Percentiles rank a stretch among this genome's conserved stretches.
Evolutionary conservation across 2,113 vertebrate species (phyloP).

Genomic region (Ibidorhyncha struthersii): DNA sequence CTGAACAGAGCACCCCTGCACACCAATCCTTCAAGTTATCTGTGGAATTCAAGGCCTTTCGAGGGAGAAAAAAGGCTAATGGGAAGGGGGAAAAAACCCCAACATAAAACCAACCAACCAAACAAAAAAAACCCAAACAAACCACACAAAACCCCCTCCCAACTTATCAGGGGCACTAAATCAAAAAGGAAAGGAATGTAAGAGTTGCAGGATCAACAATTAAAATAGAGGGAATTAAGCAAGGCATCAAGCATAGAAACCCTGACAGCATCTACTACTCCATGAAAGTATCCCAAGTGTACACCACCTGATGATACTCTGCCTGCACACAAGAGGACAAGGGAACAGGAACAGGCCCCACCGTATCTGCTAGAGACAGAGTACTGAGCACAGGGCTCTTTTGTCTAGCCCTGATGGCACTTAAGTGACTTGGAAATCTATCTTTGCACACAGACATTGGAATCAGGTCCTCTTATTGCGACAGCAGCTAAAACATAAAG

Average conservation of each 20-base stretch:
- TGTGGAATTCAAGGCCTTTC: neutral
- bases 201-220: neutral
- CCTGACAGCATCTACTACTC: neutral
- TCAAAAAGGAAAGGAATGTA: neutral
- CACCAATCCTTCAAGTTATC: neutral
- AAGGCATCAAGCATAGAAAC: neutral
- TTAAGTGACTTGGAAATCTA: neutral
- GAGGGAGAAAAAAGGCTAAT: neutral
- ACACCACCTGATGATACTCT: neutral
- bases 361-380: neutral
- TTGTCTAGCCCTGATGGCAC: neutral
- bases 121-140: too few relatives aligned
- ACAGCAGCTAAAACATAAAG: neutral
- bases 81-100: accelerated
- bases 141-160: too few relatives aligned
- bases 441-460: neutral
- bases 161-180: neutral
- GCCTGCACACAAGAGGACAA: neutral
- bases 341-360: neutral
- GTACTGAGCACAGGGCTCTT: neutral
- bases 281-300: neutral
- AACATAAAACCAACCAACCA: too few relatives aligned
- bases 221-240: neutral
- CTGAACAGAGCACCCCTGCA: neutral
- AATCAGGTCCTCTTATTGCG: neutral